Base-by-base conservation (phyloP, 2,797 vertebrate genomes). In the Coregonus ussuriensis region DNA sequence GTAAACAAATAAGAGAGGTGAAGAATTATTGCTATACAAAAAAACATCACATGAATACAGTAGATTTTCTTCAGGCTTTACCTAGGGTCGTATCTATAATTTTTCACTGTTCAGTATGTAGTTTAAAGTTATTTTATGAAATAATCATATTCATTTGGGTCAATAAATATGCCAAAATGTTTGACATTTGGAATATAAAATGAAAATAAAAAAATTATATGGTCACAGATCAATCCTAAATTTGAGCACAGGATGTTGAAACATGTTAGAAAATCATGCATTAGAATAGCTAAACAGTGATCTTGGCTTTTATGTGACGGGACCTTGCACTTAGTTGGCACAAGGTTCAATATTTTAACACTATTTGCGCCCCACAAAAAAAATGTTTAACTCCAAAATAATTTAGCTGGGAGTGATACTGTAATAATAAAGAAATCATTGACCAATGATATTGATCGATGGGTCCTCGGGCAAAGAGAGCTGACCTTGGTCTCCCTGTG, bases 371-470 rank as follows among this genome's bases (percentile, higher is more conserved):
- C 75, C 82, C 62, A 77, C 78, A 77, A 84, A 85, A 87, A 79
- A 86, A 72, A 96, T 96, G 97, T 97, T 97, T 95, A 97, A 96
- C 96, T 96, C 95, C 92, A 95, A 98, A 98, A 98, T 97, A 90
- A 98, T 97, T 96, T 98, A 93, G 96, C 97, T 97, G 75, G 83
- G 86, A 97, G 97, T 97, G 95, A 96, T 96, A 95, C 95, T 95
- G 93, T 93, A 96, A 97, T 99, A 99, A 99, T 99, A 99, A 99
- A 99, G 97, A 95, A 97, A 95, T 97, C 98, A 99, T 99, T 99
- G 98, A 99, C 96, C 96, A 98, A 95, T 97, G 91, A 96, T 98
- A 99, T 99, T 96, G 98, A 99, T 99, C 95, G 96, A 89, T 93
- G 94, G 95, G 95, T 98, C 97, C 96, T 96, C 94, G 90, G 97